Evolutionary conservation across 2,113 vertebrate genomes (phyloP), one percentile per base, ranked within the genome.

Genomic region (Clinocottus analis): DNA sequence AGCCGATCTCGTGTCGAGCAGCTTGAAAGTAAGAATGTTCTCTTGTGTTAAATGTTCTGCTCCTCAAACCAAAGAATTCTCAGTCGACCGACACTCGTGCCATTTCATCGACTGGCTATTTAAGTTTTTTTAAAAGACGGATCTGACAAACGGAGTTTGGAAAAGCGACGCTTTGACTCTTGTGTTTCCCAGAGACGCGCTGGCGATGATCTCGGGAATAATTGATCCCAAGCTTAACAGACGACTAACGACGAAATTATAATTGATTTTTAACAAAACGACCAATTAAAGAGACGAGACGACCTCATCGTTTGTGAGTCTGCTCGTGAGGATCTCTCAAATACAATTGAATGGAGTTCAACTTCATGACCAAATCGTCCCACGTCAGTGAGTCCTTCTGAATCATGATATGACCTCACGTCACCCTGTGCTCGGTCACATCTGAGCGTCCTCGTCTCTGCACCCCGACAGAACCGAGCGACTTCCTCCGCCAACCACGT

Each of bases 401-500:
- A n/a, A 33, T 65, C 27, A 33, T 67, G 51, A 17, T 2, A 33
- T 75, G 63, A n/a, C 29, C 78, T 12, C 21, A 33, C 5, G 9
- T 41, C 56, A 51, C 74, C 29, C 25, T 66, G 23, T 53, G 66
- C 53, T 53, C 78, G 49, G 61, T 78, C 77, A 67, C 83, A 87
- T 78, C 73, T 86, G 68, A 68, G 60, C n/a, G n/a, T n/a, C n/a
- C n/a, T 79, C 77, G 10, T 86, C 72, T 29, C 79, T 72, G 70
- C 79, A 59, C 47, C 51, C 33, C 78, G 84, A 82, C 81, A 13
- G 73, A 84, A 62, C 74, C 31, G 72, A 64, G 65, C 75, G 29
- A 64, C 75, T 72, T 86, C 72, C 72, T 73, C 77, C 82, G 83
- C 78, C 83, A 79, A 39, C 72, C 45, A 69, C 37, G 19, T 27